Evolutionary conservation across 1,140 invertebrate genomes (phyloP), one percentile per base, ranked within the genome.

Genomic region (Mactra quadrangularis): DNA sequence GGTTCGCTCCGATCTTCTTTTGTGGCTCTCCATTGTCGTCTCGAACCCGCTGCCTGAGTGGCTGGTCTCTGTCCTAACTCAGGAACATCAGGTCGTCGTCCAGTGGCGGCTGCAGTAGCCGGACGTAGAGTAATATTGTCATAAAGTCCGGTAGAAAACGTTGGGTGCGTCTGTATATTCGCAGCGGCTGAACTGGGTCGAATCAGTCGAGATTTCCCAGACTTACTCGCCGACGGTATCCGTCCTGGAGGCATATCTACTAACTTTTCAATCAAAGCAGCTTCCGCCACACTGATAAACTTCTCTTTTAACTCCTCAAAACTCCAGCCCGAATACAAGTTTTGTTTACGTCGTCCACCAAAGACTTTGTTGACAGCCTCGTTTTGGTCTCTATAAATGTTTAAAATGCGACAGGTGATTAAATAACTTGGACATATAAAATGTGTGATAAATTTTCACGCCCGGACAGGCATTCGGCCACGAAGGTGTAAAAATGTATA

Each of bases 131-230:
- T 47, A 31, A 89, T 81, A 79, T 87, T 87, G 62, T 89, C 87
- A 52, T 76, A 90, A 13, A 91, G 66, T 74, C 89, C 88, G 11
- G 85, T 85, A 13, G 84, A 84, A 82, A 74, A 92, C 50, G 85
- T 84, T n/a, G 86, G 87, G 64, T 91, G 89, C 17, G 85, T 89
- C 50, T 92, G 91, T 33, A 92, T 72, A 78, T 91, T 91, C 0
- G 87, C 91, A 19, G 90, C 84, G 4, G 91, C 91, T 1, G 90
- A 91, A 66, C 87, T 90, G 13, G 90, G 89, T 50, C 91, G 85
- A 17, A 90, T 86, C 57, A 84, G 86, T 47, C 41, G 52, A 59
- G 57, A 35, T 47, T 82, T 82, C 59, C 71, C 47, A n/a, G n/a
- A n/a, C 29, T 82, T 82, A 38, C 35, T 19, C 17, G 66, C 78